These are phyloP conservation scores for Phodopus roborovskii DNA, from an alignment of 2,113 vertebrate species.

Conservation along the genomic window DNA sequence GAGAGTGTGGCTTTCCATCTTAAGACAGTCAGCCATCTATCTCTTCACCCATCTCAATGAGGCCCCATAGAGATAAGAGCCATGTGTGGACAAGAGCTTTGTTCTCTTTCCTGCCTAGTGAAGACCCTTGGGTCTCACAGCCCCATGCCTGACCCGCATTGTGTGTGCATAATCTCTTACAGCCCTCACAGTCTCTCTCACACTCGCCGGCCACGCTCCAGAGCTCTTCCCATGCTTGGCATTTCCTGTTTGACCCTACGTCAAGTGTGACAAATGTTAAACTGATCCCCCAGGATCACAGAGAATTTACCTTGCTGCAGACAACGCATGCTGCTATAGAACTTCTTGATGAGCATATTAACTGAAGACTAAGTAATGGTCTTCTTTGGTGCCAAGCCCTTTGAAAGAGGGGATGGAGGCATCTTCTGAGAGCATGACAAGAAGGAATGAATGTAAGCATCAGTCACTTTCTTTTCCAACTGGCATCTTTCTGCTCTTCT, in stretches of 20 bases:
- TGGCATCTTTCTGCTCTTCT: background rate
- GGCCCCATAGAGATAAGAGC: fast-evolving
- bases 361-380: background rate
- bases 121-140: fast-evolving
- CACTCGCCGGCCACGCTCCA: fast-evolving
- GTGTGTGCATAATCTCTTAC: background rate
- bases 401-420: background rate
- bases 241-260: background rate
- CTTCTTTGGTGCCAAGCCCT: background rate
- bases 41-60: no score
- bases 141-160: no score
- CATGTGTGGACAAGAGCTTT: no score
- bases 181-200: fast-evolving
- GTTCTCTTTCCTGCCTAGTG: background rate
- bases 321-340: background rate
- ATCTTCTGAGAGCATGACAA: background rate
- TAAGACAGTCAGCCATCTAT: fast-evolving
- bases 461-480: no score
- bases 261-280: background rate
- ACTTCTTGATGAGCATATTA: background rate
- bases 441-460: fast-evolving
- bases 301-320: background rate
- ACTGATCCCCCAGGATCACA: background rate
- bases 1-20: fast-evolving
- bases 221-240: background rate